These are phyloP conservation scores for Addax nasomaculatus DNA, from an alignment of 2,113 vertebrate genomes.

Conservation along the genomic window DNA sequence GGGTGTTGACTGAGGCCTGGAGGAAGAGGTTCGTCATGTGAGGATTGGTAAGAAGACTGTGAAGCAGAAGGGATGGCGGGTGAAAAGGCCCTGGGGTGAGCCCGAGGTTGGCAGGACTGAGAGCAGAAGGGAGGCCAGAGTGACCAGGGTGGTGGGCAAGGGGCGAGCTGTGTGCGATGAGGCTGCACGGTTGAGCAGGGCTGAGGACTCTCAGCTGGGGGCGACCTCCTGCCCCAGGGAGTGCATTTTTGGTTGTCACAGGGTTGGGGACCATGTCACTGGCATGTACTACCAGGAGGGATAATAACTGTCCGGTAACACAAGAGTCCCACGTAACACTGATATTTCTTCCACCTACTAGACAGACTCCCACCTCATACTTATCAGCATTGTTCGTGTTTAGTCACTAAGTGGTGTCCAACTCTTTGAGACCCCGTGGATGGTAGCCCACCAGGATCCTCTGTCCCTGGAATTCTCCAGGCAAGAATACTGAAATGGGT, in stretches of 20 bases:
- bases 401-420: background rate
- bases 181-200: too few relatives aligned
- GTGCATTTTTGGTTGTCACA: background rate
- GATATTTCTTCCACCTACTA: background rate
- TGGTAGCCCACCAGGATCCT: background rate
- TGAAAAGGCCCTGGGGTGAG: background rate
- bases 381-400: background rate
- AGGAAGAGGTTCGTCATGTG: background rate
- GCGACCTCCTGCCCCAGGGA: background rate
- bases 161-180: fast-evolving
- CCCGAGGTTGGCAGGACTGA: background rate
- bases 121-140: background rate
- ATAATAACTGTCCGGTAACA: background rate
- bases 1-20: background rate
- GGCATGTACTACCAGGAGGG: background rate
- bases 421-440: background rate
- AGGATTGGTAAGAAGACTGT: background rate
- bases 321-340: background rate
- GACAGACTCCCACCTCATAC: background rate
- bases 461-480: background rate
- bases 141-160: background rate
- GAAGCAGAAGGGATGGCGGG: background rate
- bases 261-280: background rate
- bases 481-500: background rate
- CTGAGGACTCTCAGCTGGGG: background rate